A percentile compares a stretch with the other conserved stretches of the same genome.
Conservation (phyloP, 2,113 vertebrate genomes). For the Engystomops pustulosus region DNA sequence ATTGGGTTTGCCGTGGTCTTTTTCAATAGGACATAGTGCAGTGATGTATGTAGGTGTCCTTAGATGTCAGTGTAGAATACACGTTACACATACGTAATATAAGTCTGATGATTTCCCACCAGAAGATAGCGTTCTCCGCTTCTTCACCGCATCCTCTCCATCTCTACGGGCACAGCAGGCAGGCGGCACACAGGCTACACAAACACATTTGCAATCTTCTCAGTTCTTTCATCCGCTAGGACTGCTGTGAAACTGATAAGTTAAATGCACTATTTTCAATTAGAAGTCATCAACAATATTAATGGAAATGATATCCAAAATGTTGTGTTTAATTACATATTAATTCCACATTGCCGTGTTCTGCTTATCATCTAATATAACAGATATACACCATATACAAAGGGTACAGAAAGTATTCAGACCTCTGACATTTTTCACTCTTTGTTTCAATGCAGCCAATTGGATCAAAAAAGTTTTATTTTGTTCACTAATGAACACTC, state of each 20-base stretch:
- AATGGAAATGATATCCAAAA: too few species aligned
- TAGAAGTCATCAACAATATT: background rate
- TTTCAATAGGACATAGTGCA: too few species aligned
- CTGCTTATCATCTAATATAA: background rate
- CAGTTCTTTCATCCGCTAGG: background rate
- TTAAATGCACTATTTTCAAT: slow-evolving; percentile 1
- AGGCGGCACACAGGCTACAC: background rate
- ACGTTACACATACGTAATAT: too few species aligned
- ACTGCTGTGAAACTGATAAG: slow-evolving; percentile 11
- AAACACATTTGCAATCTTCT: background rate
- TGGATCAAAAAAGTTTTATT: too few species aligned
- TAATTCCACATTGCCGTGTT: background rate
- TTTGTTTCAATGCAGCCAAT: too few species aligned
- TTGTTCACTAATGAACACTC: too few species aligned
- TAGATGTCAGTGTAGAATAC: too few species aligned
- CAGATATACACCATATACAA: too few species aligned
- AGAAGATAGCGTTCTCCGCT: background rate
- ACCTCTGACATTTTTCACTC: too few species aligned
- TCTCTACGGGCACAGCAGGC: background rate
- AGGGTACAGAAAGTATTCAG: too few species aligned
- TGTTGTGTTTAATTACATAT: background rate
- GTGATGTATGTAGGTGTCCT: too few species aligned
- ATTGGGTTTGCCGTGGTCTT: too few species aligned
- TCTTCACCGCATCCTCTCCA: background rate
- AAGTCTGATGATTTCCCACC: background rate